These are phyloP conservation scores for Chirona hameri DNA, from an alignment of 2,888 invertebrate genomes.

Conservation along the genomic window DNA sequence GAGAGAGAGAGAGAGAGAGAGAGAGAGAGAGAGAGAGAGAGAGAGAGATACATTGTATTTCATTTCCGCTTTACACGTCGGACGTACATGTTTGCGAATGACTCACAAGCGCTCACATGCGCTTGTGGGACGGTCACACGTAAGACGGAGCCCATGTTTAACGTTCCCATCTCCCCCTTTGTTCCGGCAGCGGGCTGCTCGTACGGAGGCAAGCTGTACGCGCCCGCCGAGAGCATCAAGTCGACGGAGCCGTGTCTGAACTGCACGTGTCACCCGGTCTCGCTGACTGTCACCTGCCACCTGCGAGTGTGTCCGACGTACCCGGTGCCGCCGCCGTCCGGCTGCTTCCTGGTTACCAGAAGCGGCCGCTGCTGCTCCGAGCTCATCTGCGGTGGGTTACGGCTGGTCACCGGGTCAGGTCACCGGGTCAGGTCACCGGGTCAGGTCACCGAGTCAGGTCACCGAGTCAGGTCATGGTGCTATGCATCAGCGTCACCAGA, in stretches of 20 bases:
- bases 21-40: too few species aligned
- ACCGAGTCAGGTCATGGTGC: too few species aligned
- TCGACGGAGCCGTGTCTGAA: slow-evolving; percentile 72
- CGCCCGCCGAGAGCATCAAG: slow-evolving; percentile 57
- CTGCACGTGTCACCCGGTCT: slow-evolving; percentile 68
- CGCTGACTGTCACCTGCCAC: slow-evolving; percentile 62
- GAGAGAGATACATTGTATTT: too few species aligned
- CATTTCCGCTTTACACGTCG: too few species aligned
- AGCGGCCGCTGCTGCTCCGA: slow-evolving; percentile 71
- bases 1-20: too few species aligned
- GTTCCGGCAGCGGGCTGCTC: slow-evolving; percentile 51
- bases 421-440: background rate
- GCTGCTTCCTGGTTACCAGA: slow-evolving; percentile 66
- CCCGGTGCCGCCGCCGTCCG: slow-evolving; percentile 60
- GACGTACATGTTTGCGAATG: too few species aligned
- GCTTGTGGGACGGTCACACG: too few species aligned
- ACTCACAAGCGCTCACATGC: too few species aligned
- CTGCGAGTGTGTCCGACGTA: slow-evolving; percentile 70
- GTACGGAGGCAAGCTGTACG: slow-evolving; percentile 66
- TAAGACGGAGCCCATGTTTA: too few species aligned
- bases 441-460: background rate
- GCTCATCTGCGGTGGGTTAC: slow-evolving; percentile 59
- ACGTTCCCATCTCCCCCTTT: too few species aligned
- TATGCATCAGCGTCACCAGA: too few species aligned
- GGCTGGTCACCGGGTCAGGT: background rate